phyloP scores from a whole-genome alignment of 1,140 invertebrate genomes.

The Drosophila grimshawi region DNA sequence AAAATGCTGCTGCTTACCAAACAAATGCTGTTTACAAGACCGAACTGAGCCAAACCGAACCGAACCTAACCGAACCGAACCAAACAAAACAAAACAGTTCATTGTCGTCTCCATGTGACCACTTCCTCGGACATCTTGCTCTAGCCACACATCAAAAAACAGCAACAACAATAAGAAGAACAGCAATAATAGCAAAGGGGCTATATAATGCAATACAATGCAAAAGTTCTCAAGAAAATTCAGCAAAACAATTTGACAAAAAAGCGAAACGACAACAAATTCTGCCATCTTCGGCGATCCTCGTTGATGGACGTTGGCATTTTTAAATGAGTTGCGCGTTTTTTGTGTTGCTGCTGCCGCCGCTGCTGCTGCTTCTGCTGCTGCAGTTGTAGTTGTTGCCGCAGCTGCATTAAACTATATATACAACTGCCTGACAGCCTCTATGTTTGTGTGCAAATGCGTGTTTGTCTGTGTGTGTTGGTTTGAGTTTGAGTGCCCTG shows the following conservation, averaged over 20 bases:
- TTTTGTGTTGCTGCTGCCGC: conserved; percentile 58
- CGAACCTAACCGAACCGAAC: conserved; percentile 50
- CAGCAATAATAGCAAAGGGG: conserved; percentile 34
- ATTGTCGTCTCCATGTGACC: conserved; percentile 77
- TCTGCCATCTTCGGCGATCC: conserved; percentile 82
- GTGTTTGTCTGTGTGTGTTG: conserved; percentile 39
- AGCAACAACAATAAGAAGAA: conserved; percentile 30
- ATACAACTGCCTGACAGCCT: conserved; percentile 54
- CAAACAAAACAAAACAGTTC: conserved; percentile 69
- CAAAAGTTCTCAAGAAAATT: conserved; percentile 83
- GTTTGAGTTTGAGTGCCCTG: conserved; percentile 71
- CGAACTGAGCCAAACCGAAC: conserved; percentile 34
- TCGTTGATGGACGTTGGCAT: conserved; percentile 82
- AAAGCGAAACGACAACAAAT: conserved; percentile 83
- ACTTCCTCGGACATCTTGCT: conserved; percentile 78
- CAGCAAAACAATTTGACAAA: conserved; percentile 83
- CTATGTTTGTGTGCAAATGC: conserved; percentile 20
- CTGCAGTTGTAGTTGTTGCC: conserved; percentile 44
- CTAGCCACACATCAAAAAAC: conserved; percentile 35
- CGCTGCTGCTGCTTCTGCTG: conserved; percentile 25
- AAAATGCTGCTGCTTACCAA: not conserved
- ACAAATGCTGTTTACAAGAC: conserved; percentile 8
- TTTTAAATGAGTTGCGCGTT: conserved; percentile 83
- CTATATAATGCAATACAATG: conserved; percentile 76
- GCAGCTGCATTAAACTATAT: conserved; percentile 78